These are phyloP conservation scores for Addax nasomaculatus DNA, from an alignment of 2,113 vertebrate species.

Conservation along the genomic window DNA sequence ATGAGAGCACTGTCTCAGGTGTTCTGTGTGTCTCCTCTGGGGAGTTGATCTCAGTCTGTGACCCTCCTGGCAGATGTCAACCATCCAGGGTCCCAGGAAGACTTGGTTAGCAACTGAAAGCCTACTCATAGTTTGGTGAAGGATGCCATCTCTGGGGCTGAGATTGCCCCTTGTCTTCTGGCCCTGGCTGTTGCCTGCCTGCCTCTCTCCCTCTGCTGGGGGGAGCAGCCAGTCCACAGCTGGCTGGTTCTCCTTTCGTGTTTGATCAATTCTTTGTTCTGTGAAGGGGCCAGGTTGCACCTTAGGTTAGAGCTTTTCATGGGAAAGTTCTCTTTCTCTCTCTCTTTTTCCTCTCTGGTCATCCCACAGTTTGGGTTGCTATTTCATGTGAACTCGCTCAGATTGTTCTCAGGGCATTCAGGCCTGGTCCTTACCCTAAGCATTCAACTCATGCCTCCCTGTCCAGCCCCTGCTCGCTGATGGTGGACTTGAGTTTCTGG, in stretches of 20 bases:
- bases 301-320: neutral
- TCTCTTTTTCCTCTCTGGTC: neutral
- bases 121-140: neutral
- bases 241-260: neutral
- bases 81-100: neutral
- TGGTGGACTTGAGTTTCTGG: neutral
- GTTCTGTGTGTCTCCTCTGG: neutral
- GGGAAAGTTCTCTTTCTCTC: neutral
- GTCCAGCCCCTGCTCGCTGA: neutral
- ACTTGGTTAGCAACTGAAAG: neutral
- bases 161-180: accelerated
- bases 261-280: neutral
- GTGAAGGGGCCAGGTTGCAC: neutral
- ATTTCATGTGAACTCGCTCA: neutral
- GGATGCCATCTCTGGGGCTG: neutral
- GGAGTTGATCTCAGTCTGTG: neutral
- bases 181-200: neutral
- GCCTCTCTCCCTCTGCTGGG: accelerated
- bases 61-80: neutral
- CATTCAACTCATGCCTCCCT: accelerated
- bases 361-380: neutral
- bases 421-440: neutral
- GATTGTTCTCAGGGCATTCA: neutral
- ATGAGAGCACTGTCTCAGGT: accelerated
- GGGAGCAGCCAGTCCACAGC: neutral